A percentile compares a stretch with the other conserved stretches of the same genome.
These are phyloP conservation scores for Alaudala cheleensis DNA, from an alignment of 2,113 vertebrate species.

Conservation along the genomic window DNA sequence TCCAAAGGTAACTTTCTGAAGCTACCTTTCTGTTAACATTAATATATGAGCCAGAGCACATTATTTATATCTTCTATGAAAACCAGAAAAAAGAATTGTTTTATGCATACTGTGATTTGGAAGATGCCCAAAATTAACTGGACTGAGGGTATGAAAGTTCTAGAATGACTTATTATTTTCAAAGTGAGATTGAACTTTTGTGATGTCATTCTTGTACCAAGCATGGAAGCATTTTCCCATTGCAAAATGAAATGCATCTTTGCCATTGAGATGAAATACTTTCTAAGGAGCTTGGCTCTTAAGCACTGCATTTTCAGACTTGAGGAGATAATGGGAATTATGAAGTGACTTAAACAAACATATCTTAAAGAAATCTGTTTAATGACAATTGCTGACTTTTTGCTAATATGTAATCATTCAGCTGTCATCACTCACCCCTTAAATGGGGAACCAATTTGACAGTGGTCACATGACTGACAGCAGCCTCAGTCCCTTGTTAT, in stretches of 20 bases:
- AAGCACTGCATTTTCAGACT: neutral
- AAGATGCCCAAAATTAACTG: neutral
- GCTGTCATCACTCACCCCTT: neutral
- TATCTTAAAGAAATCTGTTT: neutral
- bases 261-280: neutral
- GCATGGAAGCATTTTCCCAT: neutral
- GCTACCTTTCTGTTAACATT: neutral
- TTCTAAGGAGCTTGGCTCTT: neutral
- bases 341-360: conserved; percentile 6
- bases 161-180: neutral
- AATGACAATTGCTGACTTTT: neutral
- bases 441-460: neutral
- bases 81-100: neutral
- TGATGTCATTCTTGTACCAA: neutral
- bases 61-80: neutral
- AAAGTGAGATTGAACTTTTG: neutral
- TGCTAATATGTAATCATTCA: neutral
- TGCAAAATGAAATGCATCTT: neutral
- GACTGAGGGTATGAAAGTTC: neutral
- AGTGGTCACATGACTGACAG: neutral
- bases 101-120: neutral
- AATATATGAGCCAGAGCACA: neutral
- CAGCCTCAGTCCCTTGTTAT: neutral
- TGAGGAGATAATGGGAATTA: neutral
- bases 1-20: neutral